Evolutionary conservation across 2,888 invertebrate species (phyloP), one percentile per base, ranked within the genome.

Genomic region (Phyllotreta cruciferae): DNA sequence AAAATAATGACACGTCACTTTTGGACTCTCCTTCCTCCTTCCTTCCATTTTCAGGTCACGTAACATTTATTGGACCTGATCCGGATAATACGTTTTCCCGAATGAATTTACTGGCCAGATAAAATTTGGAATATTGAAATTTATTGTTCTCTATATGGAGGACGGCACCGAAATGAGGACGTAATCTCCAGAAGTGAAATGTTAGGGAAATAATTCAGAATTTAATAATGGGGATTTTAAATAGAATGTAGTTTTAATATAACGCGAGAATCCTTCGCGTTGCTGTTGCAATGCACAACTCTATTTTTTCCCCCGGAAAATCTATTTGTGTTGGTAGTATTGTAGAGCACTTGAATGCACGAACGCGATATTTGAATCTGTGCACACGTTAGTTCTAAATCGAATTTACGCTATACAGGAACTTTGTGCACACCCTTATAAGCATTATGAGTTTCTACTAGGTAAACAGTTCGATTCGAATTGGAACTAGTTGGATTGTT

Each of bases 61-160:
- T 60, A 60, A 53, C 60, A 44, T 60, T 57, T 60, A 60, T 58
- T 42, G 58, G 50, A 38, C 39, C 34, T 39, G 57, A 57, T 58
- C 50, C 50, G 50, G 50, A 60, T 52, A 44, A 60, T 60, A 60
- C 44, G 60, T 60, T 53, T 38, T 37, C 34, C 37, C 42, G 60
- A 60, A 60, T 53, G 60, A 60, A 60, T 60, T 60, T 60, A 60
- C 60, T 53, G 60, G 52, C 44, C 52, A 52, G 60, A 60, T 60
- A 60, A 60, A 53, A 60, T 60, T 60, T 52, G 36, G 42, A 60
- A 60, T 60, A 60, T 60, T 60, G 60, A 60, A 60, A 60, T 52
- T 60, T 60, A 60, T 52, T 53, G 60, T 60, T 52, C 52, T 52
- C n/a, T 52, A 44, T 52, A 53, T 42, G 49, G 37, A 49, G 49